phyloP scores from a whole-genome alignment of 2,888 invertebrate species.

The Andrena haemorrhoa region DNA sequence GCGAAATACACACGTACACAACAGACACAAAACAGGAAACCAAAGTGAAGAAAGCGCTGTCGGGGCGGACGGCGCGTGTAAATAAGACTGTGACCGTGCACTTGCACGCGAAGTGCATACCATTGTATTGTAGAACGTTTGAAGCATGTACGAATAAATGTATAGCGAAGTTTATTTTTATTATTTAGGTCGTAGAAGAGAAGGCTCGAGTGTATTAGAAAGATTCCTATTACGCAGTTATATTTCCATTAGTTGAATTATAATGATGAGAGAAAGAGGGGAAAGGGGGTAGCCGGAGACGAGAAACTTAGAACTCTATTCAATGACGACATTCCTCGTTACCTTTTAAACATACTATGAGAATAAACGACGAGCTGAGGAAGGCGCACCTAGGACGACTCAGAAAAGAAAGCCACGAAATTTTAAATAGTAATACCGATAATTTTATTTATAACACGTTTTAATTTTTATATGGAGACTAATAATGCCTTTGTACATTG shows the following conservation, averaged over 20 bases:
- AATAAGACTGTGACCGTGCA: slow-evolving; percentile 80
- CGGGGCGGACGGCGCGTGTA: slow-evolving; percentile 72
- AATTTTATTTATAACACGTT: slow-evolving; percentile 66
- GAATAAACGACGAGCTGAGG: background rate
- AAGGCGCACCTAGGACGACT: slow-evolving; percentile 42
- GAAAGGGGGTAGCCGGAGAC: background rate
- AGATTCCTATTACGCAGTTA: slow-evolving; percentile 72
- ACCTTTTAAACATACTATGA: slow-evolving; percentile 46
- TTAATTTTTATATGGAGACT: slow-evolving; percentile 70
- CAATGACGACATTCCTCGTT: slow-evolving; percentile 67
- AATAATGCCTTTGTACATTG: slow-evolving; percentile 76
- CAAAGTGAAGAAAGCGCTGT: slow-evolving; percentile 73
- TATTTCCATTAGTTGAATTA: slow-evolving; percentile 74
- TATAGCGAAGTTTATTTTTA: slow-evolving; percentile 83
- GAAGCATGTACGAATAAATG: slow-evolving; percentile 77
- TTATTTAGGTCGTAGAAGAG: slow-evolving; percentile 78
- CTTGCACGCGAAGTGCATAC: slow-evolving; percentile 72
- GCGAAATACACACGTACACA: slow-evolving; percentile 48
- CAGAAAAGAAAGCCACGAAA: slow-evolving; percentile 11
- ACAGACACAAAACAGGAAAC: slow-evolving; percentile 63
- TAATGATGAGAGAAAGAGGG: slow-evolving; percentile 47
- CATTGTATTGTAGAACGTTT: slow-evolving; percentile 76
- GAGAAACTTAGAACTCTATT: slow-evolving; percentile 43
- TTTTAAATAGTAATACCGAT: slow-evolving; percentile 54
- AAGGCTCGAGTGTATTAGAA: slow-evolving; percentile 72